Evolutionary conservation across 2,888 invertebrate genomes (phyloP).

Genomic region (Synanthedon andrenaeformis): DNA sequence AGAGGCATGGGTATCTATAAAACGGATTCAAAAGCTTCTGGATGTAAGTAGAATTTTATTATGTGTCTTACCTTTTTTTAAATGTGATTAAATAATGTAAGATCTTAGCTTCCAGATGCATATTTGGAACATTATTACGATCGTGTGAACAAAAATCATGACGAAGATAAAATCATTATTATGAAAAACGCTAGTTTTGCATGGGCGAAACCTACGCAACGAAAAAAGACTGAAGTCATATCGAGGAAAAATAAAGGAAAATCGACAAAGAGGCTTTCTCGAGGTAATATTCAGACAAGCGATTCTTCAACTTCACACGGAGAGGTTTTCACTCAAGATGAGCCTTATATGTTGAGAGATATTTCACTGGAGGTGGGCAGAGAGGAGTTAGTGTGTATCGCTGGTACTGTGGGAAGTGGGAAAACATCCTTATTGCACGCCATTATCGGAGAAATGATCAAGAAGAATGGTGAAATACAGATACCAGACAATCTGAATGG

Average conservation of each 20-base stretch:
- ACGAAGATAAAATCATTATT: constrained; percentile 68
- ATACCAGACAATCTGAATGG: constrained; percentile 76
- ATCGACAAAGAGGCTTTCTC: constrained; percentile 47
- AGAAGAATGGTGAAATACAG: constrained; percentile 76
- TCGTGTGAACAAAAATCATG: constrained; percentile 51
- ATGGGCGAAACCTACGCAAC: constrained; percentile 60
- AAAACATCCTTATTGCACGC: constrained; percentile 89
- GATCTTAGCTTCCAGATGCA: constrained; percentile 70
- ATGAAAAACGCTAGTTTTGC: constrained; percentile 73
- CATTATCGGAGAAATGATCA: constrained; percentile 86
- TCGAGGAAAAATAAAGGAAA: constrained; percentile 61
- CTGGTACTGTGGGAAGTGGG: constrained; percentile 91
- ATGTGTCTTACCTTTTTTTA: neutral
- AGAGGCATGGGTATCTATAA: constrained; percentile 95
- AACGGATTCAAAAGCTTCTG: constrained; percentile 85
- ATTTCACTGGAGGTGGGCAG: constrained; percentile 53
- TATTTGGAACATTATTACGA: constrained; percentile 75
- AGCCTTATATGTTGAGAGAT: constrained; percentile 42
- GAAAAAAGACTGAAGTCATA: constrained; percentile 30
- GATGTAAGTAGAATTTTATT: constrained; percentile 66
- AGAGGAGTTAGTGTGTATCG: constrained; percentile 86
- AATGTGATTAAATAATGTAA: neutral
- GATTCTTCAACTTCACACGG: constrained; percentile 43
- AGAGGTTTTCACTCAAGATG: constrained; percentile 21
- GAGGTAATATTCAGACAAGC: constrained; percentile 28